Percentiles rank a stretch among this genome's conserved stretches.
Conservation (phyloP, 2,888 invertebrate species). For the Drosophila koepferae region DNA sequence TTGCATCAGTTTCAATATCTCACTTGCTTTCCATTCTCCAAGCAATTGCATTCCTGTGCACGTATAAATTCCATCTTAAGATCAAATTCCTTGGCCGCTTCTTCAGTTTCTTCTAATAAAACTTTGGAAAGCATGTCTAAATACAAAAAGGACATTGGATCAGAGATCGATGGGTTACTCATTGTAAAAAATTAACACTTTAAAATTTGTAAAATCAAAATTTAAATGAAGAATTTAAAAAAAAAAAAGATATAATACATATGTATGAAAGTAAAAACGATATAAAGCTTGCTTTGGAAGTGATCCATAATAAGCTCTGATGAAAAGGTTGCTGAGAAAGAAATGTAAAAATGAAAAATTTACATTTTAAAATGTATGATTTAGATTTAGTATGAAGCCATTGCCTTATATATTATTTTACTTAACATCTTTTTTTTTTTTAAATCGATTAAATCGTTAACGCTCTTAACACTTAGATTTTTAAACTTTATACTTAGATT, state of each 20-base stretch:
- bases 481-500: background rate
- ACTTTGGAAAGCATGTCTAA: slow-evolving; percentile 55
- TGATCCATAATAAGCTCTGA: background rate
- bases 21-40: slow-evolving; percentile 47
- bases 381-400: background rate
- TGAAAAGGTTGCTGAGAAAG: background rate
- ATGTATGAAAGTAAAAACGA: background rate
- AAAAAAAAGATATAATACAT: background rate
- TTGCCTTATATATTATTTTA: too few species aligned
- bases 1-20: background rate
- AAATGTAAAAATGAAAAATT: too few species aligned
- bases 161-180: slow-evolving; percentile 26
- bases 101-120: slow-evolving; percentile 51
- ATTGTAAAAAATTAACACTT: slow-evolving; percentile 24
- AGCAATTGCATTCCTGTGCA: slow-evolving; percentile 43
- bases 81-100: slow-evolving; percentile 55
- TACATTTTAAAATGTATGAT: background rate
- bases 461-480: background rate
- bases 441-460: too few species aligned
- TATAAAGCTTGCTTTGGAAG: background rate
- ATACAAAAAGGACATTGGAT: slow-evolving; percentile 55
- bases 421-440: too few species aligned
- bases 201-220: background rate
- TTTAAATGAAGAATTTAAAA: background rate
- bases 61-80: slow-evolving; percentile 47